Base-by-base conservation (phyloP, 2,888 invertebrate genomes). In the Torymus auratus region DNA sequence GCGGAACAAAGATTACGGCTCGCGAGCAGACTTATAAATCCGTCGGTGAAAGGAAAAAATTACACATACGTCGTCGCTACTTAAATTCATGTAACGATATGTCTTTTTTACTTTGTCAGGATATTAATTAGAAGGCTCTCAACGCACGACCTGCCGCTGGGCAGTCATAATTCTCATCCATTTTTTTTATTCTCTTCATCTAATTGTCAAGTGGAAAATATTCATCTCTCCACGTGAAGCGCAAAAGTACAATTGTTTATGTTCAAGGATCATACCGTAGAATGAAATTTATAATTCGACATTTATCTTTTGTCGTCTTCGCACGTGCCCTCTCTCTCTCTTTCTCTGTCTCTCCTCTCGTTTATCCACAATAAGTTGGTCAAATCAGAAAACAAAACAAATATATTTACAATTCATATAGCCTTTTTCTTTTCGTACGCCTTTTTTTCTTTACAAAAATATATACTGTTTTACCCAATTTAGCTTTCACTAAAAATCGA, bases 61-160 rank as follows among this genome's bases (percentile, higher is more conserved):
- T 71, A 80, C 68, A 28, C 28, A 74, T 62, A 71, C 52, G 71
- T 76, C 58, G 58, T 82, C 80, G 74, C 80, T 80, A 82, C 80
- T 64, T 80, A 78, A 80, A 82, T 82, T 82, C 78, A 84, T 83
- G 84, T 84, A 84, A 84, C 85, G 85, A 86, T 86, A 86, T 86
- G 85, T 85, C 80, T 85, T 76, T 75, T 81, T 80, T 80, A 81
- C 71, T 81, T 81, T 81, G 69, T 83, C 71, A 83, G 83, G 83
- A 81, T 85, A 84, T 83, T 82, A 79, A 28, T 28, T 78, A 77
- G 84, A 85, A 83, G 84, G 83, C 80, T 81, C 55, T 71, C 56
- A 61, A 69, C 67, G 64, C 69, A 50, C 17, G 55, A 2, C 7
- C 73, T 70, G 79, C 79, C 52, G 60, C 74, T 78, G 58, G 41